Percentiles rank a stretch among this genome's conserved stretches.
Conservation (phyloP, 1,140 invertebrate species). For the Platorchestia sp. region DNA sequence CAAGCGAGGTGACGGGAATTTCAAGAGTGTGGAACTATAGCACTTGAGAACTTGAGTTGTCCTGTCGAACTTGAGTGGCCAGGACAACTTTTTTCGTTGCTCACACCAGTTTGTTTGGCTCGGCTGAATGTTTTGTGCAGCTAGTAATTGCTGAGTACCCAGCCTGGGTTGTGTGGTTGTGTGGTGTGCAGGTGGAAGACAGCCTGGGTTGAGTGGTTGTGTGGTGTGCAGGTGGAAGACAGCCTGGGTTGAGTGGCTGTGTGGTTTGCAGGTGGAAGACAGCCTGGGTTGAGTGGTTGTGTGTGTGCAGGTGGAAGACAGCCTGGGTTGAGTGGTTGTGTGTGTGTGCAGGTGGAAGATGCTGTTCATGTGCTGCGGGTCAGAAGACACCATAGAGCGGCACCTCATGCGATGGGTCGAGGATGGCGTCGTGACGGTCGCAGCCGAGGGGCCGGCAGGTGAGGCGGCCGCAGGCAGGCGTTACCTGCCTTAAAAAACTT, state of each 20-base stretch:
- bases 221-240: slow-evolving; percentile 18
- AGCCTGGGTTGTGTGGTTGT: neutral
- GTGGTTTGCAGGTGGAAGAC: slow-evolving; percentile 22
- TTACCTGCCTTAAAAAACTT: too few relatives aligned
- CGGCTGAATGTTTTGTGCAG: neutral
- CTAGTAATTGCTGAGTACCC: neutral
- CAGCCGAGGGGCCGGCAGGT: slow-evolving; percentile 20
- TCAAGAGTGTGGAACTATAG: too few relatives aligned
- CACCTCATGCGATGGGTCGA: neutral
- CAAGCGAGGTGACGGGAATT: too few relatives aligned
- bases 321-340: neutral
- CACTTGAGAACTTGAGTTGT: too few relatives aligned
- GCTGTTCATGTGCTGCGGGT: slow-evolving; percentile 34
- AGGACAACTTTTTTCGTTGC: too few relatives aligned
- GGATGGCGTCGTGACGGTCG: neutral
- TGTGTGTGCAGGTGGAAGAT: slow-evolving; percentile 16
- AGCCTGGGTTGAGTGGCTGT: neutral
- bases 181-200: too few relatives aligned
- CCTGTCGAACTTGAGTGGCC: too few relatives aligned
- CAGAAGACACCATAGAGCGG: slow-evolving; percentile 10
- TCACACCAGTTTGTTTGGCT: too few relatives aligned
- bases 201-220: neutral
- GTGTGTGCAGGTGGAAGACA: too few relatives aligned
- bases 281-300: neutral
- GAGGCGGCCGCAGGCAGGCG: neutral